Evolutionary conservation across 2,797 vertebrate species (phyloP).

Genomic region (Valencia hispanica): DNA sequence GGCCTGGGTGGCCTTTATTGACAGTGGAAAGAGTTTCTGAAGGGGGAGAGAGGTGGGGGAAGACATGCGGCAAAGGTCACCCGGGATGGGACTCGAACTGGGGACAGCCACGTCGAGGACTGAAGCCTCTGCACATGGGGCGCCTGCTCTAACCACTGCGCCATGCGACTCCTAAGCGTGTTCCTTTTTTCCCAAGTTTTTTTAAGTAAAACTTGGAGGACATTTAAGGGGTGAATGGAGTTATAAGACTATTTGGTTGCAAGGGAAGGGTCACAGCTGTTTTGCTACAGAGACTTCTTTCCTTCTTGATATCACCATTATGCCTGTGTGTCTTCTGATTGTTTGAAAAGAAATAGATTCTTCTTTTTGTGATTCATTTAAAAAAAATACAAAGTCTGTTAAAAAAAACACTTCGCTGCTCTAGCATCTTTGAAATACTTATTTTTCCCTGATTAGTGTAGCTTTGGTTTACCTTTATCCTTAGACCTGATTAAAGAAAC

Average conservation of each 20-base stretch:
- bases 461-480: conserved; percentile 10
- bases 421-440: conserved; percentile 8
- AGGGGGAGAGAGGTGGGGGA: no score
- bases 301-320: not conserved
- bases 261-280: not conserved
- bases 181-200: no score
- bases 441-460: conserved; percentile 24
- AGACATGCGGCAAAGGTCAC: no score
- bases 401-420: conserved; percentile 17
- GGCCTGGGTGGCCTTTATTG: no score
- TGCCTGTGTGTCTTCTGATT: not conserved
- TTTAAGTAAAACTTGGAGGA: no score
- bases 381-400: not conserved
- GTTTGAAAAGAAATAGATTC: not conserved
- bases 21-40: no score
- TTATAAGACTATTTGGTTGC: not conserved
- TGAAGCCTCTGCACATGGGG: no score
- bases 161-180: no score
- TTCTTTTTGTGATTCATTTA: conserved; percentile 3
- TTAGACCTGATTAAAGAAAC: conserved; percentile 27
- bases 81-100: no score
- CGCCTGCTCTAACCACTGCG: no score
- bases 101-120: no score
- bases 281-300: not conserved
- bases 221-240: no score